Evolutionary conservation across 1,140 invertebrate genomes (phyloP), one percentile per base, ranked within the genome.

Genomic region (Orchestia grillus): DNA sequence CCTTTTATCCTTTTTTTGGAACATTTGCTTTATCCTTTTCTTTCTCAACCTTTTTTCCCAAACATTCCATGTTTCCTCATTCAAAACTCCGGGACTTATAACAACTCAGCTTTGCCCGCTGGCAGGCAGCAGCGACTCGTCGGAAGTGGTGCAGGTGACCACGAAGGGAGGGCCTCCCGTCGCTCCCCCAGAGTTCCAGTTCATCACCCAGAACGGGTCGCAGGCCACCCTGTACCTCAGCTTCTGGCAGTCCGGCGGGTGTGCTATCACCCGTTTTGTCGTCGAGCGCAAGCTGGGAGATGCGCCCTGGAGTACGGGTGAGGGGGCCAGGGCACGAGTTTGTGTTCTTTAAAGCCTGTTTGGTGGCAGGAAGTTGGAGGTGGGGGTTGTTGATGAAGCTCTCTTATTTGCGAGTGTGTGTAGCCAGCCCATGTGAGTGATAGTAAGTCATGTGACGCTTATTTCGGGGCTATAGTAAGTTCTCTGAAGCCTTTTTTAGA

Each of bases 141-240:
- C 99, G 97, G 98, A 99, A 97, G 99, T 99, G 96, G 98, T 99
- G 19, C 98, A 98, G 96, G 98, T 98, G 0, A 98, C 98, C 88
- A 99, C 99, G 0, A 98, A 99, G 97, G 99, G 97, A 0, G 90
- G 91, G 8, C 57, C 97, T 0, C 98, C 98, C 0, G 98, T 98
- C 3, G 97, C 98, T 92, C 98, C 98, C 8, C 97, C 98, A 0
- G 97, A 98, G 0, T 98, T 98, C 0, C 97, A 98, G 88, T 98
- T 98, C 36, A 97, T 98, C 57, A 97, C 97, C 1, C 98, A 98
- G 0, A 98, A 98, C 96, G 96, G 96, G 57, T 95, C 96, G 11
- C 96, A 96, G 16, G 97, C 98, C 40, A 97, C 97, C 23, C 97
- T 99, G 40, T 98, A 98, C 97, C 97, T 99, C 16, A 98, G 98